A percentile compares a stretch with the other conserved stretches of the same genome.
These are phyloP conservation scores for Conus ventricosus DNA, from an alignment of 1,140 invertebrate genomes.

Conservation along the genomic window DNA sequence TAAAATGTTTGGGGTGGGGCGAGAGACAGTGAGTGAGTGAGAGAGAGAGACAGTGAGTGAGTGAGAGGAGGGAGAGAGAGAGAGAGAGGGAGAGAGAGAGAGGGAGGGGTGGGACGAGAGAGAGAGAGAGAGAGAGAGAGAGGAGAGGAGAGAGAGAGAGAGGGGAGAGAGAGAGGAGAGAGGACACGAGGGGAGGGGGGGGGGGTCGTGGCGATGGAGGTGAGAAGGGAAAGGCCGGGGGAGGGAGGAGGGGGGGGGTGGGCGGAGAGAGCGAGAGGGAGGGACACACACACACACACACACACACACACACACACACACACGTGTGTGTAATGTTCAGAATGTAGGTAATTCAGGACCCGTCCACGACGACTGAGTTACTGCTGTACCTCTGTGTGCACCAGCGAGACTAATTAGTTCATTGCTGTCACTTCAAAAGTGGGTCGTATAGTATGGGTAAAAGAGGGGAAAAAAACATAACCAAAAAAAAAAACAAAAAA, in stretches of 20 bases:
- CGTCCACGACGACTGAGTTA: too few relatives aligned
- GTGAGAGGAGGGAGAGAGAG: not conserved
- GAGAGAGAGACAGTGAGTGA: not conserved
- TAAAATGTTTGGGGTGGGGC: too few relatives aligned
- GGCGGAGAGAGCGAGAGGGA: not conserved
- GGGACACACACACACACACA: not conserved
- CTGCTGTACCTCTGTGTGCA: too few relatives aligned
- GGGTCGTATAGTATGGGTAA: too few relatives aligned
- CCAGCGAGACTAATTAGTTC: too few relatives aligned
- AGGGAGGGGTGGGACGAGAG: not conserved
- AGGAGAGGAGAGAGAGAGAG: not conserved
- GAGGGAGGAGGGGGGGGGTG: not conserved
- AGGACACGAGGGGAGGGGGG: not conserved
- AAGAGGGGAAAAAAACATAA: not conserved
- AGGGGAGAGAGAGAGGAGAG: not conserved
- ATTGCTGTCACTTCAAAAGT: too few relatives aligned
- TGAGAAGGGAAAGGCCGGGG: not conserved
- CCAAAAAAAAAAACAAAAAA: not conserved
- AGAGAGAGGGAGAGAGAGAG: not conserved
- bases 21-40: not conserved
- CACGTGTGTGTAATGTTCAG: too few relatives aligned
- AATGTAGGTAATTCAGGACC: too few relatives aligned
- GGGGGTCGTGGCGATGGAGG: not conserved
- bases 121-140: not conserved
- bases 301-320: too few relatives aligned